Evolutionary conservation across 1,140 invertebrate genomes (phyloP).

Genomic region (Drosophila setifemur): DNA sequence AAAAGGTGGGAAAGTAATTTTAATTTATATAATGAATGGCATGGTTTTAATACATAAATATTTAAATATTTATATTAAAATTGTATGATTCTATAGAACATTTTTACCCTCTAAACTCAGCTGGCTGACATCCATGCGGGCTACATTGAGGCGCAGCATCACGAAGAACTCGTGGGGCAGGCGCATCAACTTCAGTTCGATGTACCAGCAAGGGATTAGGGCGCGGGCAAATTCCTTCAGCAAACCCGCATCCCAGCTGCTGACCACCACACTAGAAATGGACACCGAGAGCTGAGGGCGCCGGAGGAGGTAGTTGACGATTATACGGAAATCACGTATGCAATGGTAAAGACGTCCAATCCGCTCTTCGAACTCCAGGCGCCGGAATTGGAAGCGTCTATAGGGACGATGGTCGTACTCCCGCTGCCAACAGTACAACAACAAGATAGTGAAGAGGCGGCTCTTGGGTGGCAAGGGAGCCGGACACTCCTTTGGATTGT

Average conservation of each 20-base stretch:
- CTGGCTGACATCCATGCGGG: conserved; percentile 33
- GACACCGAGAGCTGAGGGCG: conserved; percentile 10
- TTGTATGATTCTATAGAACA: not conserved
- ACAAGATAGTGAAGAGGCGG: conserved; percentile 34
- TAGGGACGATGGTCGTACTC: conserved; percentile 76
- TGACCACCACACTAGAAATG: conserved; percentile 30
- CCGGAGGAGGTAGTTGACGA: conserved; percentile 54
- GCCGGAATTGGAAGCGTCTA: conserved; percentile 49
- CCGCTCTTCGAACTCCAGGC: conserved; percentile 61
- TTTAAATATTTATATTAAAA: no score
- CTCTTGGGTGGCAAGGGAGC: not conserved
- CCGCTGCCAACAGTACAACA: conserved; percentile 72
- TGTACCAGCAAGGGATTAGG: conserved; percentile 11
- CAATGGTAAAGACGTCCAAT: conserved; percentile 51
- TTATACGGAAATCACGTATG: conserved; percentile 46
- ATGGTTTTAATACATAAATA: no score
- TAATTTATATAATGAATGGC: no score
- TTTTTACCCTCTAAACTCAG: conserved; percentile 63
- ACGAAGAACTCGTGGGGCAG: conserved; percentile 64
- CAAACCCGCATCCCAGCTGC: conserved; percentile 26
- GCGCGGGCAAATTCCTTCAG: conserved; percentile 45
- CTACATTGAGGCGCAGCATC: conserved; percentile 42
- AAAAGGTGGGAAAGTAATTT: not conserved
- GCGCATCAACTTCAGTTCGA: conserved; percentile 59
- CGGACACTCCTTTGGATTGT: not conserved